Evolutionary conservation across 2,797 vertebrate genomes (phyloP).

Genomic region (Paedocypris micromegethes): DNA sequence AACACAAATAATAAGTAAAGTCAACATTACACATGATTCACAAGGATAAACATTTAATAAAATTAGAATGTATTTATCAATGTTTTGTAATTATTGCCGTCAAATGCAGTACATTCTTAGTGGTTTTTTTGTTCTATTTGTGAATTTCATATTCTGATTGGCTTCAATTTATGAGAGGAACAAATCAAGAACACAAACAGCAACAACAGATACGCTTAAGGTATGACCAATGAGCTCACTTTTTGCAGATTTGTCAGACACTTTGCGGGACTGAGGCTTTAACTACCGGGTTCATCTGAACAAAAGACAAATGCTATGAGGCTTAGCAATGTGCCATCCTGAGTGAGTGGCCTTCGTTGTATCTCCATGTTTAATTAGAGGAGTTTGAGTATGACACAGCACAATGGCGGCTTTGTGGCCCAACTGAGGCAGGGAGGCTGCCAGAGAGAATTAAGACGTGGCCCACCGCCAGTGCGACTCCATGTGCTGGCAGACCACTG

Average conservation of each 20-base stretch:
- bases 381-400: slow-evolving; percentile 64
- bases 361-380: slow-evolving; percentile 77
- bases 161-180: no score
- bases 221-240: slow-evolving; percentile 32
- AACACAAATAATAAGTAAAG: no score
- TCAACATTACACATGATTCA: no score
- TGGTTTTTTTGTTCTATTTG: no score
- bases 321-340: slow-evolving; percentile 39
- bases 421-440: slow-evolving; percentile 63
- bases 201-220: no score
- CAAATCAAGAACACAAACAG: no score
- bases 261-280: slow-evolving; percentile 19
- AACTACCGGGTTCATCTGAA: slow-evolving; percentile 29
- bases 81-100: no score
- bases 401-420: slow-evolving; percentile 88
- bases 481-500: slow-evolving; percentile 59
- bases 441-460: slow-evolving; percentile 80
- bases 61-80: no score
- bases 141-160: no score
- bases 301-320: slow-evolving; percentile 44
- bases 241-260: slow-evolving; percentile 36
- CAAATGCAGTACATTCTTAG: no score
- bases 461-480: slow-evolving; percentile 64
- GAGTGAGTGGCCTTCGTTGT: slow-evolving; percentile 57
- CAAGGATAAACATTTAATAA: no score